These are phyloP conservation scores for Raja brachyura DNA, from an alignment of 2,113 vertebrate genomes.

Conservation along the genomic window DNA sequence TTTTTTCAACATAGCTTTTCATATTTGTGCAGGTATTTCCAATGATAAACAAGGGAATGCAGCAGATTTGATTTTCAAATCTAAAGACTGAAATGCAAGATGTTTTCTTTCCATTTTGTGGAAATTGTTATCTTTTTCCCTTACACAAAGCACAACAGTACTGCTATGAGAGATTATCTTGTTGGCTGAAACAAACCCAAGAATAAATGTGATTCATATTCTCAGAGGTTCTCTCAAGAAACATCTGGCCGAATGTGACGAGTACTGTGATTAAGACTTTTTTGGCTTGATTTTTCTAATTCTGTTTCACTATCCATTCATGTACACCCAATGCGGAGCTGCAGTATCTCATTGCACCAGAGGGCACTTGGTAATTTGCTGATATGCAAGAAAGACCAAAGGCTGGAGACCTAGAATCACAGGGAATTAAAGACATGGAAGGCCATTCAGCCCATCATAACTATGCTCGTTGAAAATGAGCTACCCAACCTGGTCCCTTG, in stretches of 20 bases:
- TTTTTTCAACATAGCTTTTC: neutral
- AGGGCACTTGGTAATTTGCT: neutral
- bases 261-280: neutral
- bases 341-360: neutral
- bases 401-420: neutral
- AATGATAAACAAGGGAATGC: neutral
- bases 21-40: neutral
- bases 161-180: neutral
- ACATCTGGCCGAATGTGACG: neutral
- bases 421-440: too few relatives aligned
- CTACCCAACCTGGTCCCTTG: too few relatives aligned
- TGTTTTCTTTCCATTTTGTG: neutral
- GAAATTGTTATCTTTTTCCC: neutral
- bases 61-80: neutral
- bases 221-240: neutral
- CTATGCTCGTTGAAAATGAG: too few relatives aligned
- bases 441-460: too few relatives aligned
- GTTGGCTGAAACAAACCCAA: neutral
- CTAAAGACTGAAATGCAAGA: neutral
- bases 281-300: neutral
- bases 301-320: neutral
- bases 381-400: neutral
- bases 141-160: neutral
- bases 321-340: neutral
- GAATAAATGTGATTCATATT: neutral